phyloP scores from a whole-genome alignment of 2,888 invertebrate genomes.

The Diploptera punctata region DNA sequence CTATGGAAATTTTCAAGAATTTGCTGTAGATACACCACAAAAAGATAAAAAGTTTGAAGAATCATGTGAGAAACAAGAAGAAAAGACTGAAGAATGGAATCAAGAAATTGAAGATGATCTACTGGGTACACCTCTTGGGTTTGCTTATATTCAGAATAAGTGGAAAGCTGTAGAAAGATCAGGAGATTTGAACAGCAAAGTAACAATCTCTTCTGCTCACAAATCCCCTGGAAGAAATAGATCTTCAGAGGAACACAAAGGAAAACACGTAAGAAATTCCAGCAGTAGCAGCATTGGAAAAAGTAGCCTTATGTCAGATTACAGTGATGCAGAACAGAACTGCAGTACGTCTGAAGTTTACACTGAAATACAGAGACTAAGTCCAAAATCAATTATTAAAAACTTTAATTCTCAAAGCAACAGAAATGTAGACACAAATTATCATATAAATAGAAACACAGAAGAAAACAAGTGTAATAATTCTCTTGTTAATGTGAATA shows the following conservation, averaged over 20 bases:
- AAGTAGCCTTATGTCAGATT: not conserved
- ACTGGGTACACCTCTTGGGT: slow-evolving; percentile 40
- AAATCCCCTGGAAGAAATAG: not conserved
- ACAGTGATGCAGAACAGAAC: not conserved
- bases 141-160: slow-evolving; percentile 33
- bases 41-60: not conserved
- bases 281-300: not conserved
- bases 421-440: not conserved
- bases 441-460: not conserved
- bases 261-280: not conserved
- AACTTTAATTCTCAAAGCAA: not conserved
- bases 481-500: too few species aligned
- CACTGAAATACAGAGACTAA: not conserved
- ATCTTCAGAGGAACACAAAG: not conserved
- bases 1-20: slow-evolving; percentile 34
- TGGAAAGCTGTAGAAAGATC: slow-evolving; percentile 35
- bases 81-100: slow-evolving; percentile 5
- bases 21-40: not conserved
- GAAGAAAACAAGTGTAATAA: too few species aligned
- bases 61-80: not conserved
- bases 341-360: not conserved
- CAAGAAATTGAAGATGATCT: slow-evolving; percentile 32
- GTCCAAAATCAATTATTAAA: not conserved
- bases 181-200: slow-evolving; percentile 18
- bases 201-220: not conserved